Evolutionary conservation across 2,888 invertebrate genomes (phyloP), one percentile per base, ranked within the genome.

Genomic region (Horisme vitalbata): DNA sequence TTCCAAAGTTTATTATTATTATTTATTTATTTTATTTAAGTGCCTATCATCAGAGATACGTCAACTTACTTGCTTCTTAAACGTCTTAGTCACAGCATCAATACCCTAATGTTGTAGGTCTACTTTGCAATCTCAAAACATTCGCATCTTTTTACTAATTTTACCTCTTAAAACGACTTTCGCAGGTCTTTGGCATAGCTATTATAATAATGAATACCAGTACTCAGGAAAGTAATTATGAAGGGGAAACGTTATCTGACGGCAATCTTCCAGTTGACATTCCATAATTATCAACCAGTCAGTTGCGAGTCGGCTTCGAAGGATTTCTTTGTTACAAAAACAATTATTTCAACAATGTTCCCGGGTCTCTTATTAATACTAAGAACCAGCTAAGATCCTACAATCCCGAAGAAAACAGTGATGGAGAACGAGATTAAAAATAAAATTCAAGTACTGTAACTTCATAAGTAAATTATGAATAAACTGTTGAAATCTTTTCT

Each of bases 201-300:
- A 10, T 4, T 2, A 26, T 28, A 11, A 32, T 32, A 3, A 18
- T 11, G 2, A 31, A 9, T 14, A 26, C 10, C 10, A 31, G 13
- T 14, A 32, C 30, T 20, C 11, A 13, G 27, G n/a, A 45, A 39
- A 44, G 41, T 48, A 50, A 52, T 51, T 52, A 44, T 35, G 38
- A 43, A 32, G 35, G 44, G 43, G 23, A 49, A 57, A 49, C 41
- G 32, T 52, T 48, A 46, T 41, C 43, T 36, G 41, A 46, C 38
- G 13, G 50, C 41, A 55, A 51, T 55, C 48, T 48, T 26, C 26
- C 33, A 51, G 57, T 52, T 57, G 55, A 57, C 55, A 53, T 57
- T 55, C 41, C 55, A 39, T 52, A 55, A 57, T 55, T 51, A 52
- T 49, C 45, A 52, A 48, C 41, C 52, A 52, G 45, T 47, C 39